Evolutionary conservation across 2,888 invertebrate species (phyloP).

Genomic region (Plagodis pulveraria): DNA sequence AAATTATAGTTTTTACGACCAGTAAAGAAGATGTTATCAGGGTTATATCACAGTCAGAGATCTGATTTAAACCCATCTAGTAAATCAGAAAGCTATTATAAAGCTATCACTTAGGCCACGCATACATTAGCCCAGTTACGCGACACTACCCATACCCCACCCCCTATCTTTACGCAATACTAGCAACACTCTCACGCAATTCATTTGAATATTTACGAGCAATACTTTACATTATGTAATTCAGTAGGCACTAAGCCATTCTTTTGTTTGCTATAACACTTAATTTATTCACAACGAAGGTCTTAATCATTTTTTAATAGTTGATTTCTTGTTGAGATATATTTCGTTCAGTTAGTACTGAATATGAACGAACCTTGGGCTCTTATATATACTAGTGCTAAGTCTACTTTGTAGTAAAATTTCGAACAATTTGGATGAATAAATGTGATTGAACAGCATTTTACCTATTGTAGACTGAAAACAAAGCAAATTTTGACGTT

Average conservation of each 20-base stretch:
- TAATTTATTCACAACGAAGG: constrained; percentile 26
- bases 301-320: constrained; percentile 22
- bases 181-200: constrained; percentile 51
- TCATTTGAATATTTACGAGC: constrained; percentile 57
- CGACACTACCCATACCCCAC: constrained; percentile 39
- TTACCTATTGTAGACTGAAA: no score
- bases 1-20: no score
- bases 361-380: background rate
- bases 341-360: background rate
- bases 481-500: no score
- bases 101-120: constrained; percentile 46
- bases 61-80: constrained; percentile 21
- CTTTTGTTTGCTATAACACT: constrained; percentile 23
- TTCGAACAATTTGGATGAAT: no score
- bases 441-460: no score
- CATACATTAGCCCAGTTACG: constrained; percentile 45
- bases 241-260: constrained; percentile 44
- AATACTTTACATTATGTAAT: constrained; percentile 54
- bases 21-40: constrained; percentile 4
- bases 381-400: background rate
- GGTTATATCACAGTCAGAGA: constrained; percentile 7
- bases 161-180: constrained; percentile 47
- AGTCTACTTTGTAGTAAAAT: background rate
- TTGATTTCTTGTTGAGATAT: constrained; percentile 17
- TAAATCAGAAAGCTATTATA: constrained; percentile 25